These are phyloP conservation scores for Sebastes miniatus DNA, from an alignment of 2,797 vertebrate species.

Conservation along the genomic window DNA sequence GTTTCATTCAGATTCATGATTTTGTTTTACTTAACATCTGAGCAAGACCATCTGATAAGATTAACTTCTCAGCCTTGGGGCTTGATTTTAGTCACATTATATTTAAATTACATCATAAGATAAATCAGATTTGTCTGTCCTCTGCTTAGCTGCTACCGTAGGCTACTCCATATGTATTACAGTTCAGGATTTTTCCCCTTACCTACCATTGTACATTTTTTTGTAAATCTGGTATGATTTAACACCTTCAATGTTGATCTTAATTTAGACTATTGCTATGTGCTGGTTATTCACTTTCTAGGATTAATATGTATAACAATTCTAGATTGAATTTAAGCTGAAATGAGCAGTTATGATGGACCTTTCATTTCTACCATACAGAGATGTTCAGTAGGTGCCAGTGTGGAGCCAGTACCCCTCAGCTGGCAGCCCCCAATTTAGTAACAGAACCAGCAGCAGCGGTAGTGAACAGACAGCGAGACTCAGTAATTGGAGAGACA, in stretches of 20 bases:
- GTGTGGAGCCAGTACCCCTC: conserved; percentile 9
- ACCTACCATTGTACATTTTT: neutral
- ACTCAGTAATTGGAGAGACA: conserved; percentile 42
- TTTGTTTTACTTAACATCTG: neutral
- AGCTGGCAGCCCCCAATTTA: conserved; percentile 14
- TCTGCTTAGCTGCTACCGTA: neutral
- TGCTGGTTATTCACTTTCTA: neutral
- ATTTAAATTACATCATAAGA: neutral
- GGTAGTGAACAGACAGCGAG: neutral
- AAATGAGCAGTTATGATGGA: neutral
- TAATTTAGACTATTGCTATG: neutral
- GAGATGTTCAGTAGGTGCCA: neutral
- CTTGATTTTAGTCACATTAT: neutral
- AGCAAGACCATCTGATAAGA: neutral
- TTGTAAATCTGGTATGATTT: neutral
- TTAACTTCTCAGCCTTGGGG: neutral
- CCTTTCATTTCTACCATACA: neutral
- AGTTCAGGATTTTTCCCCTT: neutral
- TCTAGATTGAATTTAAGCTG: neutral
- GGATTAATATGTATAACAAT: neutral
- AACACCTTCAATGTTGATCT: neutral
- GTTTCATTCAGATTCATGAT: neutral
- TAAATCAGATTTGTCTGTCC: neutral
- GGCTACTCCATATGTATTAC: neutral
- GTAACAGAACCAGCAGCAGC: neutral